These are phyloP conservation scores for Dallia pectoralis DNA, from an alignment of 2,797 vertebrate species.

Conservation along the genomic window DNA sequence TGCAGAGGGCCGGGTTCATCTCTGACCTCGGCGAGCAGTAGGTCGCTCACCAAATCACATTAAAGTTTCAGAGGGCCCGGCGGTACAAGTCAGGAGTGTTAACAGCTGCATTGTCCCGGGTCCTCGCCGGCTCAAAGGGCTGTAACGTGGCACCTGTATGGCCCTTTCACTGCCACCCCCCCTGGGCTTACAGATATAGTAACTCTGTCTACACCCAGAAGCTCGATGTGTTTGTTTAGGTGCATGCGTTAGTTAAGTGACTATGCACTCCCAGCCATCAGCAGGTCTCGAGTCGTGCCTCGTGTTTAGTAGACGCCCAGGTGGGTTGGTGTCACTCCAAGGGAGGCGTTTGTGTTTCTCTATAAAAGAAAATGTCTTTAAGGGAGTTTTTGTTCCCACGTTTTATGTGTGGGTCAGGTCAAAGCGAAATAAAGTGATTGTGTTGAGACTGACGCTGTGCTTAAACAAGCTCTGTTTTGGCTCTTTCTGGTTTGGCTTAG, in stretches of 20 bases:
- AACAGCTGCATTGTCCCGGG: constrained; percentile 72
- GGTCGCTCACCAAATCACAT: constrained; percentile 73
- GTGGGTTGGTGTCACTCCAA: background rate
- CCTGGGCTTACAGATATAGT: constrained; percentile 58
- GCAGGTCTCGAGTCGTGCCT: too few species aligned
- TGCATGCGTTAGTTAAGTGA: background rate
- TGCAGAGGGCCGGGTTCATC: constrained; percentile 63
- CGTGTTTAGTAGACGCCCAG: background rate
- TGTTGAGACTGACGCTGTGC: background rate
- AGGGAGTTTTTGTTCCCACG: background rate
- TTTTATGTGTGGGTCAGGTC: background rate
- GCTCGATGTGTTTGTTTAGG: background rate
- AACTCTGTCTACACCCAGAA: constrained; percentile 35
- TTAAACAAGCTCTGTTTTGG: background rate
- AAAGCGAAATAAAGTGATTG: background rate
- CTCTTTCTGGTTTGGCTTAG: background rate
- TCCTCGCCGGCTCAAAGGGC: constrained; percentile 56
- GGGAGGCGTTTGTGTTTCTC: background rate
- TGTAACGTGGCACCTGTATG: constrained; percentile 65
- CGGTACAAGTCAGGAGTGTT: constrained; percentile 73
- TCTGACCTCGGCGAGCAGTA: constrained; percentile 72
- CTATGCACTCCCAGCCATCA: too few species aligned
- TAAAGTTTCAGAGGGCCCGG: constrained; percentile 78
- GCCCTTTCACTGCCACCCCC: constrained; percentile 38
- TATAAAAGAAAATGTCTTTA: background rate